Percentiles rank a stretch among this genome's conserved stretches.
phyloP scores from a whole-genome alignment of 2,113 vertebrate species.

The Fulmarus glacialis region DNA sequence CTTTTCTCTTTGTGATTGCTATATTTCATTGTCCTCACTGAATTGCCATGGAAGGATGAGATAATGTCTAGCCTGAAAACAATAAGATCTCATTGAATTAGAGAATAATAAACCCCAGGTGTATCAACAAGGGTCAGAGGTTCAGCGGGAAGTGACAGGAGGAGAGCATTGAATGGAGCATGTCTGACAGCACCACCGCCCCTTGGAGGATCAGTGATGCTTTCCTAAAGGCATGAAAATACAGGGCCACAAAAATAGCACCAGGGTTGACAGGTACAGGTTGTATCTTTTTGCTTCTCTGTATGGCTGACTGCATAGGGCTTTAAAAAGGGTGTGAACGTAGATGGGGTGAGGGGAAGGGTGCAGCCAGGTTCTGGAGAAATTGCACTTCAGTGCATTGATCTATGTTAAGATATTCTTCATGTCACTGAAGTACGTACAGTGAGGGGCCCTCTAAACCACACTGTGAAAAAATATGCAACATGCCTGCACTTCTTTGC shows the following conservation, averaged over 20 bases:
- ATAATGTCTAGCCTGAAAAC: neutral
- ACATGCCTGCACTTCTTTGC: neutral
- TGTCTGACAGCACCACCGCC: neutral
- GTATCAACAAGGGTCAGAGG: neutral
- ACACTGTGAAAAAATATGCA: neutral
- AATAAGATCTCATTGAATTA: neutral
- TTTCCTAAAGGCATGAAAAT: neutral
- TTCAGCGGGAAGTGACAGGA: neutral
- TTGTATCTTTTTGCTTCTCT: slow-evolving; percentile 6
- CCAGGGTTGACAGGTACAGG: slow-evolving; percentile 13
- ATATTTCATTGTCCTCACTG: neutral
- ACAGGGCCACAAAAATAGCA: neutral
- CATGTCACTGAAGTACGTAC: neutral
- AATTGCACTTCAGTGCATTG: neutral
- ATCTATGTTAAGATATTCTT: neutral
- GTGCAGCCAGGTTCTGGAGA: neutral
- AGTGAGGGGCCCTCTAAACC: neutral
- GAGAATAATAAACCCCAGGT: slow-evolving; percentile 9
- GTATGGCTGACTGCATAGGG: neutral
- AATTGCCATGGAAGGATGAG: neutral
- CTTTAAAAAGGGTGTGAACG: neutral
- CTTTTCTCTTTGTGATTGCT: neutral
- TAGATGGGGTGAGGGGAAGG: neutral
- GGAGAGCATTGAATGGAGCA: neutral
- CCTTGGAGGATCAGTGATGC: neutral